Evolutionary conservation across 2,113 vertebrate genomes (phyloP).

Genomic region (Entosphenus tridentatus): DNA sequence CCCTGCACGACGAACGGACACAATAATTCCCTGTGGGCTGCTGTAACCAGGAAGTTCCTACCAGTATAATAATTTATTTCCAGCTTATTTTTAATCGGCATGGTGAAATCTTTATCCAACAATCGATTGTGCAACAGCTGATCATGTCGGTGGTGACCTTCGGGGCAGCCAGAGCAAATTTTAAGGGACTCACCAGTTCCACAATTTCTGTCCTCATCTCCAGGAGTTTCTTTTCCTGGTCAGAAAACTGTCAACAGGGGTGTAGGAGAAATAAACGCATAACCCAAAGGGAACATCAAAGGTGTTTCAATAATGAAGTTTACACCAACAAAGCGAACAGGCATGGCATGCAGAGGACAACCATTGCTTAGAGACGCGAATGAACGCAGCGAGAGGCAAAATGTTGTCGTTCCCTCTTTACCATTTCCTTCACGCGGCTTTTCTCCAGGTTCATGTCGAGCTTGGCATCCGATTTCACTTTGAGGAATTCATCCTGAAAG

Average conservation of each 20-base stretch:
- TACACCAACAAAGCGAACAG: conserved; percentile 4
- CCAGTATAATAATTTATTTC: too few species aligned
- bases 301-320: too few species aligned
- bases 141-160: too few species aligned
- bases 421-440: conserved; percentile 63
- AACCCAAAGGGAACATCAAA: too few species aligned
- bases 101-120: too few species aligned
- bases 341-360: background rate
- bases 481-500: conserved; percentile 57
- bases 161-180: background rate
- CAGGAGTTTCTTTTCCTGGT: conserved; percentile 53
- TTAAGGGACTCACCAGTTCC: conserved; percentile 48
- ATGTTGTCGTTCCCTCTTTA: conserved; percentile 15
- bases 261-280: too few species aligned
- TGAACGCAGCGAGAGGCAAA: conserved; percentile 13
- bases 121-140: too few species aligned
- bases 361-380: too few species aligned
- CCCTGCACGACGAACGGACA: too few species aligned
- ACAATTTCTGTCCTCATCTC: conserved; percentile 49
- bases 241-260: conserved; percentile 27
- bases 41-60: too few species aligned
- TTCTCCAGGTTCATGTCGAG: conserved; percentile 73
- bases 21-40: too few species aligned
- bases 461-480: conserved; percentile 46
- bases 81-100: too few species aligned